A percentile compares a stretch with the other conserved stretches of the same genome.
Evolutionary conservation across 1,140 invertebrate species (phyloP).

Genomic region (Halesus radiatus): DNA sequence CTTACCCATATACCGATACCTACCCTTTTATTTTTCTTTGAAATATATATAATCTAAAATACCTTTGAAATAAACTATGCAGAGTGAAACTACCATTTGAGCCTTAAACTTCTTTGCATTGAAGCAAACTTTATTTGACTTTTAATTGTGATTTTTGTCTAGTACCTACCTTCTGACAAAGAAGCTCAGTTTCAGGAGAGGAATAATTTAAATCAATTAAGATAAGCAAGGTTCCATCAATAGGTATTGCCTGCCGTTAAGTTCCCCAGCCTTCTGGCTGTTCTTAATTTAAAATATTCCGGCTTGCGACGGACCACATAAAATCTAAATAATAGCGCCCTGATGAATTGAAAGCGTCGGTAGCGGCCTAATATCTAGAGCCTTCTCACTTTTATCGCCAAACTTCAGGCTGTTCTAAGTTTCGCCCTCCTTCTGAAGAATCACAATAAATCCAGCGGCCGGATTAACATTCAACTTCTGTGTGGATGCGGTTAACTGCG

Average conservation of each 20-base stretch:
- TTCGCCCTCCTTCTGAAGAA: conserved; percentile 10
- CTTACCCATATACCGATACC: too few relatives aligned
- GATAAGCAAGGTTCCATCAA: not conserved
- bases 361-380: conserved; percentile 11
- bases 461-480: conserved; percentile 45
- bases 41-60: too few relatives aligned
- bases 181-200: not conserved
- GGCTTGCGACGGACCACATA: conserved; percentile 17
- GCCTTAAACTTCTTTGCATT: too few relatives aligned
- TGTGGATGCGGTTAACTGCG: conserved; percentile 37
- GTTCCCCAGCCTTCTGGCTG: conserved; percentile 11
- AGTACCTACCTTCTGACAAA: not conserved
- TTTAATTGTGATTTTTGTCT: too few relatives aligned
- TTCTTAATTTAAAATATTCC: conserved; percentile 34
- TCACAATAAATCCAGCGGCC: conserved; percentile 37
- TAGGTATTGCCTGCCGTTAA: not conserved
- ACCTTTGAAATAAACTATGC: not conserved
- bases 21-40: too few relatives aligned
- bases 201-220: not conserved
- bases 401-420: conserved; percentile 13
- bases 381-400: conserved; percentile 25
- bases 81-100: not conserved
- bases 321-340: conserved; percentile 41
- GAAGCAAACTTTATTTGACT: too few relatives aligned
- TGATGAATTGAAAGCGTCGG: conserved; percentile 32